A percentile compares a stretch with the other conserved stretches of the same genome.
Evolutionary conservation across 2,113 vertebrate genomes (phyloP).

Genomic region (Halcyon malimbica): DNA sequence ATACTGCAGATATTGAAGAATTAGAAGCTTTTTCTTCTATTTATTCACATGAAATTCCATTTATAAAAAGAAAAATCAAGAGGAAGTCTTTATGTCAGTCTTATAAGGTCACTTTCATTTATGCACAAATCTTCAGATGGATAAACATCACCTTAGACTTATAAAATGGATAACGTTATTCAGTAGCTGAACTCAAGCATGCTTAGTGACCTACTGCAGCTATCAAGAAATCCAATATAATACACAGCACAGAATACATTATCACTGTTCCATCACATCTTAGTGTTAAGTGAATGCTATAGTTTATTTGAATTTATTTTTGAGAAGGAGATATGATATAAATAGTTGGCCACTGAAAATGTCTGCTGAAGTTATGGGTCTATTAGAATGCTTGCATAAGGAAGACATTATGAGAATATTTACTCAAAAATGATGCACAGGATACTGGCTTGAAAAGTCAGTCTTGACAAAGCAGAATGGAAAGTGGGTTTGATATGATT

Average conservation of each 20-base stretch:
- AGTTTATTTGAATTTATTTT: slow-evolving; percentile 53
- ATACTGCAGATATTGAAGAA: not conserved
- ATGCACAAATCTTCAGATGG: slow-evolving; percentile 4
- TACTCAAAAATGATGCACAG: not conserved
- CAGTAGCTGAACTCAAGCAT: not conserved
- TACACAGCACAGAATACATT: not conserved
- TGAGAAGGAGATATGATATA: not conserved
- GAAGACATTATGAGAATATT: not conserved
- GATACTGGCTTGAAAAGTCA: not conserved
- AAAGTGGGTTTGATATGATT: not conserved
- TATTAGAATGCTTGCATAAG: slow-evolving; percentile 1
- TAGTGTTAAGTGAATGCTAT: not conserved
- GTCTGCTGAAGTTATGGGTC: slow-evolving; percentile 12
- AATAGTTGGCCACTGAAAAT: slow-evolving; percentile 27
- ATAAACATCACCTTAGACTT: slow-evolving; percentile 35
- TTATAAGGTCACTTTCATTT: slow-evolving; percentile 36
- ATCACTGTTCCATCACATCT: slow-evolving; percentile 10
- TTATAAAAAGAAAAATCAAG: not conserved
- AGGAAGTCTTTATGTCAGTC: not conserved
- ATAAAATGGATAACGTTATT: slow-evolving; percentile 40
- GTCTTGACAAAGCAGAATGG: not conserved
- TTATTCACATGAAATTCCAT: not conserved
- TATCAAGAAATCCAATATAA: slow-evolving; percentile 34
- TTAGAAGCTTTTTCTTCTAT: not conserved
- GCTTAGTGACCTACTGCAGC: not conserved